Evolutionary conservation across 1,140 invertebrate genomes (phyloP).

Genomic region (honey bee (Apis mellifera)): Amel_HAv3.1 CM009931.2:18119001-18119500

Average conservation of each 20-base stretch:
- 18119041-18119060: constrained; percentile 44
- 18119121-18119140: constrained; percentile 62
- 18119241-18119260: constrained; percentile 13
- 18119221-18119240: constrained; percentile 15
- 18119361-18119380: too few relatives aligned
- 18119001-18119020: neutral
- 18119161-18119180: constrained; percentile 63
- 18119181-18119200: constrained; percentile 39
- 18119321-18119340: too few relatives aligned
- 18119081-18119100: constrained; percentile 10
- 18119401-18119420: too few relatives aligned
- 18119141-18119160: constrained; percentile 75
- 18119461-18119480: too few relatives aligned
- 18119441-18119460: too few relatives aligned
- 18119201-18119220: neutral
- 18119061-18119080: neutral
- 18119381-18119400: too few relatives aligned
- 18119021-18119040: neutral
- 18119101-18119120: constrained; percentile 64
- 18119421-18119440: too few relatives aligned
- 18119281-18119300: constrained; percentile 8
- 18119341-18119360: too few relatives aligned
- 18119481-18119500: too few relatives aligned
- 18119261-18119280: neutral
- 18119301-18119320: neutral